These are phyloP conservation scores for Myopa tessellatipennis DNA, from an alignment of 2,888 invertebrate genomes.

Conservation along the genomic window DNA sequence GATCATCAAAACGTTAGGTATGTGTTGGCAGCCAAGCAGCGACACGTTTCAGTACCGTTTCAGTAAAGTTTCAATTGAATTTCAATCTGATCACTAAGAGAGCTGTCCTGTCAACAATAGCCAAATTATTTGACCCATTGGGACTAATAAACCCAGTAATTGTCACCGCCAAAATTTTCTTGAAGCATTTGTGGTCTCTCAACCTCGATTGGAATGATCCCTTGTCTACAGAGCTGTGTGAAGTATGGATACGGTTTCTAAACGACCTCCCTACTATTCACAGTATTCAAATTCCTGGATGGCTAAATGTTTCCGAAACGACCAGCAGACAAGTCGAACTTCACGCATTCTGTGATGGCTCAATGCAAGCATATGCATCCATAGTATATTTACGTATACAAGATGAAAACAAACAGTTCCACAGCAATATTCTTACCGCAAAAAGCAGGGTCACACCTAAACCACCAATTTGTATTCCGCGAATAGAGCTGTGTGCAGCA, in stretches of 20 bases:
- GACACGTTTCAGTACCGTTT: no score
- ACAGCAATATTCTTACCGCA: neutral
- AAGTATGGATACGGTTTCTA: constrained; percentile 24
- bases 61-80: no score
- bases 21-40: constrained; percentile 36
- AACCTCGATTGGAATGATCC: constrained; percentile 14
- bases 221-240: neutral
- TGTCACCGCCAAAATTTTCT: no score
- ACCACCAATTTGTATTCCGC: constrained; percentile 21
- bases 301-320: no score
- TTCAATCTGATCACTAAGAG: neutral
- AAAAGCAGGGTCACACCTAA: constrained; percentile 29
- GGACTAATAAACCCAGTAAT: no score
- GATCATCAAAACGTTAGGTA: constrained; percentile 36
- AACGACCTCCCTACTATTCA: constrained; percentile 20
- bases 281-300: neutral
- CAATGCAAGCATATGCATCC: constrained; percentile 10
- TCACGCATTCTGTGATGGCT: no score
- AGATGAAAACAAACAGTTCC: neutral
- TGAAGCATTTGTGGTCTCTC: constrained; percentile 3
- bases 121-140: constrained; percentile 15
- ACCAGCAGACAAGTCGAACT: no score
- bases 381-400: constrained; percentile 27
- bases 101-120: constrained; percentile 34
- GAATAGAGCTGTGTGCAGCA: constrained; percentile 35